Percentiles rank a stretch among this genome's conserved stretches.
Conservation (phyloP, 2,797 vertebrate species). For the Thamnophis elegans region DNA sequence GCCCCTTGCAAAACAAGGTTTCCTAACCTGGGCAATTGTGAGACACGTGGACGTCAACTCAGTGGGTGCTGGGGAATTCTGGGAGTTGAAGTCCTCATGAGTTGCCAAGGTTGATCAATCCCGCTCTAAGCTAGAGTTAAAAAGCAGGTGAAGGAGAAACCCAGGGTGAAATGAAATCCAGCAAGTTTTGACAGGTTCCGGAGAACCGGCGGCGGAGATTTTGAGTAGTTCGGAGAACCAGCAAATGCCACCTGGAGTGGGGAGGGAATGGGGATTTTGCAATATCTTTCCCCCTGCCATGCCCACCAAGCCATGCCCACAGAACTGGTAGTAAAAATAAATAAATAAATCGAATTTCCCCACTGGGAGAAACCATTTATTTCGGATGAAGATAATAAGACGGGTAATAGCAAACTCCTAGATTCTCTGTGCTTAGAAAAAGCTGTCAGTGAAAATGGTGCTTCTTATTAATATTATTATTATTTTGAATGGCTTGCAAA, state of each 20-base stretch:
- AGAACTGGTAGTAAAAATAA: no score
- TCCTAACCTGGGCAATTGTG: neutral
- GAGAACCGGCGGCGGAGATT: no score
- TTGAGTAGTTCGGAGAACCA: no score
- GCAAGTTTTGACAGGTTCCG: no score
- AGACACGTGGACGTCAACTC: neutral
- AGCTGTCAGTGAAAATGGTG: neutral
- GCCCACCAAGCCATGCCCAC: no score
- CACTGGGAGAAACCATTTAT: neutral
- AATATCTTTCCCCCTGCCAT: no score
- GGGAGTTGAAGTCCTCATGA: neutral
- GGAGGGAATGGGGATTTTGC: no score
- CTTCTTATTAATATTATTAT: no score
- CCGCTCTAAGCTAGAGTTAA: neutral
- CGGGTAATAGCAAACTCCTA: neutral
- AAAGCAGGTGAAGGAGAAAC: neutral
- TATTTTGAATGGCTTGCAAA: neutral
- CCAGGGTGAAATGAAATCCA: no score
- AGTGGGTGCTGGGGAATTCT: neutral
- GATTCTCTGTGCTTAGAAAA: neutral
- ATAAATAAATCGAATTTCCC: no score
- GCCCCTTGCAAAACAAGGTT: neutral
- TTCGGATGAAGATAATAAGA: neutral
- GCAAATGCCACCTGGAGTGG: no score
- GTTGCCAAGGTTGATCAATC: neutral